Conservation (phyloP, 2,888 invertebrate genomes). For the Pinctada fucata region DNA sequence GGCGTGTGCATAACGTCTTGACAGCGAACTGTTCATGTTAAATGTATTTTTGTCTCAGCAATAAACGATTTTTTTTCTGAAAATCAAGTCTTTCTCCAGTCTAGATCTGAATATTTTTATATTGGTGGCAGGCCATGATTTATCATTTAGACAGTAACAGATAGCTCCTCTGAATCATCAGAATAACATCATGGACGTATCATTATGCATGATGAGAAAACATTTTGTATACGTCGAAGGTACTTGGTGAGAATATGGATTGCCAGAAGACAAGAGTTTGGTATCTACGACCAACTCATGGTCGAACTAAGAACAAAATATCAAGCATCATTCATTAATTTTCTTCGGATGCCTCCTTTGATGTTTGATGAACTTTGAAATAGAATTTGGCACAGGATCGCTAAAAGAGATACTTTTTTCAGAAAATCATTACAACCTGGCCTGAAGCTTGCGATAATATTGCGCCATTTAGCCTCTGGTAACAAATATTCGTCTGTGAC, state of each 20-base stretch:
- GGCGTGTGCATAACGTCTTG: background rate
- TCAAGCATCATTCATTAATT: slow-evolving; percentile 46
- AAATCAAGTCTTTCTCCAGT: background rate
- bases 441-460: slow-evolving; percentile 39
- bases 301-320: slow-evolving; percentile 51
- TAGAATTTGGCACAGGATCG: slow-evolving; percentile 41
- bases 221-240: slow-evolving; percentile 14
- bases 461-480: slow-evolving; percentile 35
- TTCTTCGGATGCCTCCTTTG: slow-evolving; percentile 49
- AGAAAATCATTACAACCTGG: slow-evolving; percentile 37
- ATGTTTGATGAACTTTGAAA: slow-evolving; percentile 52
- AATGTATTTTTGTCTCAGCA: background rate
- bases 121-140: background rate
- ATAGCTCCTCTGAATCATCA: background rate
- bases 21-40: background rate
- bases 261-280: slow-evolving; percentile 37
- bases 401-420: slow-evolving; percentile 34
- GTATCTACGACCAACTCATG: slow-evolving; percentile 39
- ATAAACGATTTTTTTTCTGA: background rate
- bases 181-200: background rate
- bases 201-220: slow-evolving; percentile 5
- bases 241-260: slow-evolving; percentile 48
- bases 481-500: slow-evolving; percentile 20
- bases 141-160: background rate
- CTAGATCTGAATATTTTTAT: background rate